phyloP scores from a whole-genome alignment of 2,888 invertebrate genomes.

The Mesoligia furuncula region DNA sequence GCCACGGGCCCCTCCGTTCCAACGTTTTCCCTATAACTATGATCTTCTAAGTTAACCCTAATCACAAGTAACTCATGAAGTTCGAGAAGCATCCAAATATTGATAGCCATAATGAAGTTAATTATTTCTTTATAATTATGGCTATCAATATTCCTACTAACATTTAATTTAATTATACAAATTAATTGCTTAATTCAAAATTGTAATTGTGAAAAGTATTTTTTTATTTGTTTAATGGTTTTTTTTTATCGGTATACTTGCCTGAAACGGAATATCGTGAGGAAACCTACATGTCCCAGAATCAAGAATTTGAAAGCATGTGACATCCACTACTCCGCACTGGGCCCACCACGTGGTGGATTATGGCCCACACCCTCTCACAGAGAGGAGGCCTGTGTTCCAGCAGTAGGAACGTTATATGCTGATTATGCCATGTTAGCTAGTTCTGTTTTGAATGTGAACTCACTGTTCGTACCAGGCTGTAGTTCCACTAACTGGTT shows the following conservation, averaged over 20 bases:
- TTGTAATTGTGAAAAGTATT: neutral
- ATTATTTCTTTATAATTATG: neutral
- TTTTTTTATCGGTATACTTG: too few species aligned
- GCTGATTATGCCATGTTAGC: too few species aligned
- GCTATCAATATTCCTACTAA: neutral
- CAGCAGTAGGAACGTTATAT: too few species aligned
- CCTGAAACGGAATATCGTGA: neutral
- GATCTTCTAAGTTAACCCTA: neutral
- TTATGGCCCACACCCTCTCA: too few species aligned
- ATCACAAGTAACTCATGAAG: neutral
- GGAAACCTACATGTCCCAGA: too few species aligned
- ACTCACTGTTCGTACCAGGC: neutral
- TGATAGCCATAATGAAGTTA: neutral
- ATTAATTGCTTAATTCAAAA: neutral
- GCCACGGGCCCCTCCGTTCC: too few species aligned
- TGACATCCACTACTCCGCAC: too few species aligned
- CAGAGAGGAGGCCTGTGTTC: too few species aligned
- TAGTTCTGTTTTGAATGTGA: neutral
- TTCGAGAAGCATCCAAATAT: neutral
- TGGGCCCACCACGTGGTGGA: too few species aligned
- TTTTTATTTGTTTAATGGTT: too few species aligned
- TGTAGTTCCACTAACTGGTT: neutral
- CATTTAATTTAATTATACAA: neutral
- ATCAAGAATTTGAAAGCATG: too few species aligned
- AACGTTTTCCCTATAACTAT: neutral